Evolutionary conservation across 2,888 invertebrate genomes (phyloP).

Genomic region (Thymelicus lineola): DNA sequence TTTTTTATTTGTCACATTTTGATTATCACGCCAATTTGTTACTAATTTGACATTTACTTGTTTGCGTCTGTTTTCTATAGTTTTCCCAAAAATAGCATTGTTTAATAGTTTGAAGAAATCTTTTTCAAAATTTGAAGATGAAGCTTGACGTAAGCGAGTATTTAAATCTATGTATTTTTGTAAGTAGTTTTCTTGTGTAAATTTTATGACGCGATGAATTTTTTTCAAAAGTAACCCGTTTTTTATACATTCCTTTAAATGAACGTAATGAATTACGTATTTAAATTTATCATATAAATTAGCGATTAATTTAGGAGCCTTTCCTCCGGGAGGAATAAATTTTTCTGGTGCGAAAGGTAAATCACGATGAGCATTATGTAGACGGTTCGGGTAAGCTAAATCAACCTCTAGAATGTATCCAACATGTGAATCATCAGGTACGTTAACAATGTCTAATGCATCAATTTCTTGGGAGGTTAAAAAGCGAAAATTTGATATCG

Average conservation of each 20-base stretch:
- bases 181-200: conserved; percentile 20
- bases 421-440: conserved; percentile 37
- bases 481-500: conserved; percentile 39
- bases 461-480: conserved; percentile 32
- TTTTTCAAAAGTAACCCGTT: conserved; percentile 47
- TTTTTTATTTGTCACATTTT: conserved; percentile 17
- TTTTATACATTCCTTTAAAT: conserved; percentile 49
- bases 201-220: conserved; percentile 46
- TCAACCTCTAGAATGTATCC: conserved; percentile 51
- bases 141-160: conserved; percentile 18
- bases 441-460: conserved; percentile 24
- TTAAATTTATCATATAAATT: conserved; percentile 44
- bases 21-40: not conserved
- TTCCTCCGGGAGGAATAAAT: not conserved
- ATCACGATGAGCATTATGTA: conserved; percentile 41
- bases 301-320: not conserved
- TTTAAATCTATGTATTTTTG: conserved; percentile 10
- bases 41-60: conserved; percentile 9
- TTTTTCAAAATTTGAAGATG: conserved; percentile 19
- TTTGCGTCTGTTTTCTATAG: not conserved
- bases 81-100: too few relatives aligned
- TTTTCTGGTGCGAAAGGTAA: conserved; percentile 27
- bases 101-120: not conserved
- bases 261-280: conserved; percentile 52
- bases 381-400: conserved; percentile 39